These are phyloP conservation scores for Xenopus borealis DNA, from an alignment of 2,113 vertebrate genomes.

Conservation along the genomic window DNA sequence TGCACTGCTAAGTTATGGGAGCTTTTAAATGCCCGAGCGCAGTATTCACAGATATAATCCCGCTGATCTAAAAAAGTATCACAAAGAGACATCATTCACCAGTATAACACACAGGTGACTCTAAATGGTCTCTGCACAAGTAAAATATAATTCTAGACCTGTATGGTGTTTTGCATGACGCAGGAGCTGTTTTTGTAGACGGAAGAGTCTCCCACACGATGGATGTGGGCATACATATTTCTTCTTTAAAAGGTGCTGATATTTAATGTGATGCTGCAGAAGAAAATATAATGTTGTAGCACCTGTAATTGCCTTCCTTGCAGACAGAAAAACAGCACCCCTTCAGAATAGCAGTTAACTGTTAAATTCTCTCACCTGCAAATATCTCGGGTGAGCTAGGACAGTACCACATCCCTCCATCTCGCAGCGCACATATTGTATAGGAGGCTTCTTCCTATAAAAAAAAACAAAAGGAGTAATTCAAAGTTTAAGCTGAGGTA, in stretches of 20 bases:
- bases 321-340: not conserved
- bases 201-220: conserved; percentile 92
- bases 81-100: not conserved
- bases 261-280: conserved; percentile 93
- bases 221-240: conserved; percentile 97
- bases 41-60: conserved; percentile 98
- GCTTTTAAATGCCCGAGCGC: conserved; percentile 96
- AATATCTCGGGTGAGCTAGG: conserved; percentile 90
- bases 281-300: conserved; percentile 24
- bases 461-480: not conserved
- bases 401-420: conserved; percentile 97
- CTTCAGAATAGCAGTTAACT: not conserved
- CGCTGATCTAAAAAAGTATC: conserved; percentile 76
- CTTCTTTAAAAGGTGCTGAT: conserved; percentile 97
- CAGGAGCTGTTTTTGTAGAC: conserved; percentile 94
- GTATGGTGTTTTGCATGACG: conserved; percentile 97
- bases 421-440: conserved; percentile 96
- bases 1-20: conserved; percentile 97
- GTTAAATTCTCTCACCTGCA: conserved; percentile 74
- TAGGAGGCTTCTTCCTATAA: conserved; percentile 92
- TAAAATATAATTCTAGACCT: conserved; percentile 60
- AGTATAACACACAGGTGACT: not conserved
- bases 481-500: too few species aligned
- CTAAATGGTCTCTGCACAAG: too few species aligned
- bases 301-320: not conserved